Base-by-base conservation (phyloP, 2,888 invertebrate species). In the Lasioglossum pauxillum region DNA sequence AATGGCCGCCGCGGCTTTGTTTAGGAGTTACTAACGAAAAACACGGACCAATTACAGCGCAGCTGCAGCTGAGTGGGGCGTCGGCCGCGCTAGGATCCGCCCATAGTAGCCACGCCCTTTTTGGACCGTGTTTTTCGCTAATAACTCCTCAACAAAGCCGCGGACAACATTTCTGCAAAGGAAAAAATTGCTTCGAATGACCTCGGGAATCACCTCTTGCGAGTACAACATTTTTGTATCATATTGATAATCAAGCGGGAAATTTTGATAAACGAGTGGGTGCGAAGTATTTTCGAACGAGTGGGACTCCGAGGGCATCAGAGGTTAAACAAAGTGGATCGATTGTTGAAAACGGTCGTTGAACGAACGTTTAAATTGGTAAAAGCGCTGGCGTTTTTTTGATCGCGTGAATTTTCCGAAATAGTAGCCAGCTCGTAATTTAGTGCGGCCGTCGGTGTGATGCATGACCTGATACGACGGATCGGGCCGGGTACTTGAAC, bases 381-480 rank as follows among this genome's bases (percentile, higher is more conserved):
- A 49, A 31, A 60, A 27, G 31, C 19, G 14, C 5, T 1, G 0
- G 7, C 46, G 16, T 16, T 5, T 75, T 75, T 71, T 31, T 71
- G 38, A n/a, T 53, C 27, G 73, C 46, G 64, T 38, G 35, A 46
- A 69, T 78, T 80, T 73, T 57, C 77, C 53, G 35, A 78, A 83
- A 85, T 80, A 78, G 44, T 57, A n/a, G 64, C 35, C 60, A 19
- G 44, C 8, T 44, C 27, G 79, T 69, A 82, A 88, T 90, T 90
- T 79, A 85, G 75, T 60, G 57, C 27, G 49, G 23, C 14, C 38
- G 74, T 14, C 27, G 67, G 46, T 57, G 71, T 79, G 83, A 90
- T 81, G 78, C 75, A 82, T 53, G 82, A 79, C 60, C 82, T 84
- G 88, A 91, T 91, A 90, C 83, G 76, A 69, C 77, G 46, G 72